Evolutionary conservation across 2,888 invertebrate species (phyloP).

Genomic region (Cyaniris semiargus): DNA sequence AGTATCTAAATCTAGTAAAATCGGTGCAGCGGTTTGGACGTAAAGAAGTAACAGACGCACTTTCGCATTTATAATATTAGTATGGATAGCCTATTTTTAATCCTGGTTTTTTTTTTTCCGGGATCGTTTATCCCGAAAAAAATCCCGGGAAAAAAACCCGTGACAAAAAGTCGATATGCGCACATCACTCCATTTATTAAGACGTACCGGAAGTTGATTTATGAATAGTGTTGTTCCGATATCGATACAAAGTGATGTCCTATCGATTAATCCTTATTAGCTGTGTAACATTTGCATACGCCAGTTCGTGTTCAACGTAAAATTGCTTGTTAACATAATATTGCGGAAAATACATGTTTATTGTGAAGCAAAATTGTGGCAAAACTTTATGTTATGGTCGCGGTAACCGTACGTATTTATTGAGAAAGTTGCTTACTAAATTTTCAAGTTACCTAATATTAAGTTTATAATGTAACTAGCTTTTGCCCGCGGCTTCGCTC

Average conservation of each 20-base stretch:
- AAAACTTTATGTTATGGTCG: neutral
- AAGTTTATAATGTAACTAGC: too few relatives aligned
- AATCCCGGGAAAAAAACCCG: neutral
- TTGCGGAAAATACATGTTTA: neutral
- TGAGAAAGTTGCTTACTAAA: neutral
- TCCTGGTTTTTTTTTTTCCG: neutral
- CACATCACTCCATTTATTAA: slow-evolving; percentile 72
- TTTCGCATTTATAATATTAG: too few relatives aligned
- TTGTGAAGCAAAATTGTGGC: neutral
- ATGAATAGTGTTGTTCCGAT: slow-evolving; percentile 50
- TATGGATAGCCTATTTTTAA: too few relatives aligned
- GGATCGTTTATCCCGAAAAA: too few relatives aligned
- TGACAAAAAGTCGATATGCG: slow-evolving; percentile 45
- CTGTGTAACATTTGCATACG: slow-evolving; percentile 9
- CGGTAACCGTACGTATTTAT: neutral
- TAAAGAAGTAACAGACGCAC: too few relatives aligned
- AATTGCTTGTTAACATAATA: neutral
- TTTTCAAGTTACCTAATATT: too few relatives aligned
- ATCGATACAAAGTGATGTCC: slow-evolving; percentile 57
- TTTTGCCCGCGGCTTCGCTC: too few relatives aligned
- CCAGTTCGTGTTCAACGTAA: neutral
- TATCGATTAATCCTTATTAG: slow-evolving; percentile 27
- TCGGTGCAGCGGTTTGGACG: too few relatives aligned
- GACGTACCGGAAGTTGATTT: slow-evolving; percentile 70
- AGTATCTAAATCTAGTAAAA: too few relatives aligned